Percentiles rank a stretch among this genome's conserved stretches.
These are phyloP conservation scores for Cichlasoma orientale DNA, from an alignment of 2,797 vertebrate species.

Conservation along the genomic window DNA sequence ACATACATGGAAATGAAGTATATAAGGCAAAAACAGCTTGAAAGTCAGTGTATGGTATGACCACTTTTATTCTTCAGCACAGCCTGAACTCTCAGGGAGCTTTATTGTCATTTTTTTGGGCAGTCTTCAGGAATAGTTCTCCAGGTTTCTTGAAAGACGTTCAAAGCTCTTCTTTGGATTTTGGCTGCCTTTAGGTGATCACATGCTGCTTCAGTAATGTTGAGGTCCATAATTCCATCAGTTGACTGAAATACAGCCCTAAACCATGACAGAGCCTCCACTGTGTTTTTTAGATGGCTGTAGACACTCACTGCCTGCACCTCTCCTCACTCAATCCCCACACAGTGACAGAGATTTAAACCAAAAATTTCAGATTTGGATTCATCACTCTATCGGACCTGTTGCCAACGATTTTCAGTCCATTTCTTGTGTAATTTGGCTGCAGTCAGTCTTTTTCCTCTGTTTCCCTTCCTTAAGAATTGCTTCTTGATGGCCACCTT, in stretches of 20 bases:
- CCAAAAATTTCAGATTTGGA: too few relatives aligned
- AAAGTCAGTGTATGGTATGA: neutral
- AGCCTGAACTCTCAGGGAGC: neutral
- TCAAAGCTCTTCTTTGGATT: neutral
- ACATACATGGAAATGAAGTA: neutral
- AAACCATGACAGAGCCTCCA: too few relatives aligned
- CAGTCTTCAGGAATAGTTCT: neutral
- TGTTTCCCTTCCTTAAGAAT: neutral
- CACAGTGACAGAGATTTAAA: too few relatives aligned
- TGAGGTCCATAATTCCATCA: neutral
- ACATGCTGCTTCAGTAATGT: neutral
- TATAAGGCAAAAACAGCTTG: neutral
- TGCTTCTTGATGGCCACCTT: neutral
- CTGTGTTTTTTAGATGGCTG: too few relatives aligned
- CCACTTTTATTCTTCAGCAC: accelerated
- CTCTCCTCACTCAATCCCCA: too few relatives aligned
- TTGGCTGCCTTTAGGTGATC: neutral
- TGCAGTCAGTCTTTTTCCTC: too few relatives aligned
- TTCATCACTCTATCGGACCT: too few relatives aligned
- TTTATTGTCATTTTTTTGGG: accelerated
- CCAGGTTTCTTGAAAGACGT: neutral
- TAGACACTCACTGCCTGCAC: too few relatives aligned
- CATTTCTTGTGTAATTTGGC: too few relatives aligned
- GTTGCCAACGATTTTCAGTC: too few relatives aligned
- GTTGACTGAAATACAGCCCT: neutral